Conservation (phyloP, 64 coral and sea anemone genomes). For the Stylophora pistillata region DNA sequence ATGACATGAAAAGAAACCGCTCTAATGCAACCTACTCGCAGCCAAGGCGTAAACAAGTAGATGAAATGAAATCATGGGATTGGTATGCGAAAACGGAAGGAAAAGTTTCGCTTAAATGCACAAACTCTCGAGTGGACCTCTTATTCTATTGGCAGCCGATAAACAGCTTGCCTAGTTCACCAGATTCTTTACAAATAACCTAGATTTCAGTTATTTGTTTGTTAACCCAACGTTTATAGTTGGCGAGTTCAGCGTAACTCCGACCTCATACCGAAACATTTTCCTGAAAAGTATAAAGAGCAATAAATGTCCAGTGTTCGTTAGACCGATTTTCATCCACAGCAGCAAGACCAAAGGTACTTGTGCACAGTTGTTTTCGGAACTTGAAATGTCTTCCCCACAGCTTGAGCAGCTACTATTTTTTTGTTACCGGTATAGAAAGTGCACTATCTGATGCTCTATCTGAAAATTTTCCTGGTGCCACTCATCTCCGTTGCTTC, state of each 20-base stretch:
- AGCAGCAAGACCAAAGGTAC: not conserved
- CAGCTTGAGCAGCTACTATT: not conserved
- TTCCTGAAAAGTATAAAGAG: not conserved
- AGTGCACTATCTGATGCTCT: not conserved
- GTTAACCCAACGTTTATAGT: conserved; percentile 35
- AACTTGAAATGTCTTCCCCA: not conserved
- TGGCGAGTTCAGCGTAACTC: conserved; percentile 22
- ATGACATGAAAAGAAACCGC: no score
- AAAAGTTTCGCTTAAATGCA: not conserved
- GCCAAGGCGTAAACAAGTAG: no score
- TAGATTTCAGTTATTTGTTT: not conserved
- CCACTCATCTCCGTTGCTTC: not conserved
- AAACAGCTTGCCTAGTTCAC: not conserved
- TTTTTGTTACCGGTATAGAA: not conserved
- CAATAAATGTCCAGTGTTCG: not conserved
- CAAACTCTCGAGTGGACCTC: not conserved
- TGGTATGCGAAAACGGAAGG: no score
- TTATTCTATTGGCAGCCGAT: conserved; percentile 16
- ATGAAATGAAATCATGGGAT: no score
- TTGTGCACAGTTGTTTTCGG: not conserved
- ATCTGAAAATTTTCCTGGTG: not conserved
- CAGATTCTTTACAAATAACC: not conserved
- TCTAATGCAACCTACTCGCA: no score
- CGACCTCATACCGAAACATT: not conserved
- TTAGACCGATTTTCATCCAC: not conserved